Base-by-base conservation (phyloP, 1,140 invertebrate species). In the Drosophila suzukii region DNA sequence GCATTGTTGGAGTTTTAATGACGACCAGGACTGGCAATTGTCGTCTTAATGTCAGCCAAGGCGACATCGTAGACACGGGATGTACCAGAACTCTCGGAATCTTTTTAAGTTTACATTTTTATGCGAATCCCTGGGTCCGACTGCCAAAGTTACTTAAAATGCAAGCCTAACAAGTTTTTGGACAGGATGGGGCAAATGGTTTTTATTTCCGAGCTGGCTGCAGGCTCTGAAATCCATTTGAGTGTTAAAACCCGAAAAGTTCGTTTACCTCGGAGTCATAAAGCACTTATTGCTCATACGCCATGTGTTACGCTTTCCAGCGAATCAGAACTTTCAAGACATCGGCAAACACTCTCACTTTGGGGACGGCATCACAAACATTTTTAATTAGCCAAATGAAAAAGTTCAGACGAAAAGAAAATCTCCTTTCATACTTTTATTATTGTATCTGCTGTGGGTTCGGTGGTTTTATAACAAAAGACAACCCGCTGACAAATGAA, bases 371-470 rank as follows among this genome's bases (percentile, higher is more conserved):
- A n/a, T 24, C 54, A 43, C 51, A 71, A 78, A 83, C 66, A 89
- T 80, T 89, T 89, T 89, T 89, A 89, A 89, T 89, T 89, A 89
- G 85, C 77, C 84, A 84, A 89, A 89, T 89, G 84, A 89, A 89
- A 89, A 89, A 89, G 77, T 89, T 89, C 59, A 84, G 17, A 32
- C 13, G 27, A 39, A 89, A 84, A 65, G 39, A 59, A 58, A 71
- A 61, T 65, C 59, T 38, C 56, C 58, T 65, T 71, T 72, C 39
- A 71, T 72, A 71, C 38, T 50, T 63, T 60, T 30, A 32, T 59
- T 65, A 71, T 50, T 49, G 74, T 59, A 71, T 68, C 75, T 77
- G 46, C 46, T 53, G 55, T 51, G 63, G 24, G 65, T 66, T 65
- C 30, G 46, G 60, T 59, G 57, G 20, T n/a, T 15, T 6, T 36